Evolutionary conservation across 2,888 invertebrate genomes (phyloP).

Genomic region (Holacanthella duospinosa): DNA sequence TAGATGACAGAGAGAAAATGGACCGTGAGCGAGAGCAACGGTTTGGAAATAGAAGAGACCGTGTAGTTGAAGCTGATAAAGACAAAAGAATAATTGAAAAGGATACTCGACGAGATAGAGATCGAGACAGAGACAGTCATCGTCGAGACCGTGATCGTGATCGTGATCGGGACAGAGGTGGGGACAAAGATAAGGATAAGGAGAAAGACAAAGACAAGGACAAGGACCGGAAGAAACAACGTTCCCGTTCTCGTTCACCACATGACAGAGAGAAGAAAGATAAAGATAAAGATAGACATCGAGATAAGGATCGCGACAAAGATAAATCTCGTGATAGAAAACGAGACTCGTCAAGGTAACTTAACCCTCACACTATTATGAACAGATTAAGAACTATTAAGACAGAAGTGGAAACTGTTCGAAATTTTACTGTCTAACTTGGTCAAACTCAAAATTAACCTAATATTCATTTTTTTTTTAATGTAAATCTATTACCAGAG

Average conservation of each 20-base stretch:
- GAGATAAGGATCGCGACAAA: background rate
- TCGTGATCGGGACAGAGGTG: conserved; percentile 9
- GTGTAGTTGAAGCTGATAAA: background rate
- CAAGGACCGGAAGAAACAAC: background rate
- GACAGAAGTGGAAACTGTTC: background rate
- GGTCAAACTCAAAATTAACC: too few relatives aligned
- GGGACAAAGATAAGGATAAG: conserved; percentile 4
- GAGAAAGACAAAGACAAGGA: conserved; percentile 11
- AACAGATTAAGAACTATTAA: background rate
- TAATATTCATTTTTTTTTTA: too few relatives aligned
- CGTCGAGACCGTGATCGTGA: conserved; percentile 16
- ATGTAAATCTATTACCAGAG: too few relatives aligned
- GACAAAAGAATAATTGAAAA: background rate
- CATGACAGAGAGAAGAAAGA: background rate
- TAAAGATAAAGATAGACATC: conserved; percentile 11
- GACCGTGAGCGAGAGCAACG: conserved; percentile 29
- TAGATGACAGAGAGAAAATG: conserved; percentile 29
- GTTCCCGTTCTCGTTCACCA: background rate
- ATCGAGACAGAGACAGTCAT: conserved; percentile 12
- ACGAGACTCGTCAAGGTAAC: conserved; percentile 5
- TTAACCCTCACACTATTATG: background rate
- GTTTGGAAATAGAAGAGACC: background rate
- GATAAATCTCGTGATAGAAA: background rate
- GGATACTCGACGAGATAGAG: conserved; percentile 14
- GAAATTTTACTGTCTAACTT: too few relatives aligned